phyloP scores from a whole-genome alignment of 2,888 invertebrate species.

The Microchrysa polita region DNA sequence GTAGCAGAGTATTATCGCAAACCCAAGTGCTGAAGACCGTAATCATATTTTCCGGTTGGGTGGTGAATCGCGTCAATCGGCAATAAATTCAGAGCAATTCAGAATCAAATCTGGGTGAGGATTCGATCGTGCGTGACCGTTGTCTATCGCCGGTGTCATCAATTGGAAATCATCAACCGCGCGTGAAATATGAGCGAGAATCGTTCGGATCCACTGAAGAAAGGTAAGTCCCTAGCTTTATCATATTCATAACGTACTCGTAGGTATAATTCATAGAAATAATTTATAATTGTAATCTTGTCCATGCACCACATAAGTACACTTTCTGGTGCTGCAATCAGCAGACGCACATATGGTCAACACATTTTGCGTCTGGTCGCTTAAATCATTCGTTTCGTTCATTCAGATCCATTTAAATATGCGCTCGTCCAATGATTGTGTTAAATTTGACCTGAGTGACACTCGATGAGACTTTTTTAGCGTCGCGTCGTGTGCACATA shows the following conservation, averaged over 20 bases:
- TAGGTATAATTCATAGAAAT: neutral
- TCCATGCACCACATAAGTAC: neutral
- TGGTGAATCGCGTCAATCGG: too few relatives aligned
- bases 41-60: conserved; percentile 6
- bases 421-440: neutral
- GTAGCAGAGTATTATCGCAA: neutral
- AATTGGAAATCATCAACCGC: neutral
- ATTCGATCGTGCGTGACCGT: conserved; percentile 18
- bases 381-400: conserved; percentile 6
- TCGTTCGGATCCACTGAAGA: neutral
- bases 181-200: conserved; percentile 6
- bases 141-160: neutral
- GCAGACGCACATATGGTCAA: conserved; percentile 28
- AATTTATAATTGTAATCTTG: neutral
- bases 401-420: neutral
- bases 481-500: neutral
- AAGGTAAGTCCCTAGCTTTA: conserved; percentile 2
- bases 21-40: neutral
- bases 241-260: neutral
- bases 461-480: neutral
- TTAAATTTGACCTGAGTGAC: neutral
- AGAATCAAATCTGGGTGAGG: conserved; percentile 29
- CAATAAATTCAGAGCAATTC: too few relatives aligned
- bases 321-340: neutral
- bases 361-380: conserved; percentile 16